These are phyloP conservation scores for Torymus aiolomorphi DNA, from an alignment of 2,888 invertebrate species.

Conservation along the genomic window DNA sequence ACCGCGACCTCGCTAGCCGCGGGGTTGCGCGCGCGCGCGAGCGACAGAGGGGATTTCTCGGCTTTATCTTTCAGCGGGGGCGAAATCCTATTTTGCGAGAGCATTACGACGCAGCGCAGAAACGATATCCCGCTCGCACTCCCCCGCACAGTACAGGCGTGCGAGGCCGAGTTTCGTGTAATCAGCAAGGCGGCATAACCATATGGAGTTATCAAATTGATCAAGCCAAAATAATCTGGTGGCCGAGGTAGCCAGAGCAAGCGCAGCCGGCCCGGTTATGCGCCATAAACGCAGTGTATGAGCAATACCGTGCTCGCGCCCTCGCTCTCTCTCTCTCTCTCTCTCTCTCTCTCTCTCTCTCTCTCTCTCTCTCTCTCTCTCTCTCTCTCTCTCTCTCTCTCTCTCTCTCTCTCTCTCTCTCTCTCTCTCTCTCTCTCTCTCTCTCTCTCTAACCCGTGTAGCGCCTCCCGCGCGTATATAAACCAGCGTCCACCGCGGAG, in stretches of 20 bases:
- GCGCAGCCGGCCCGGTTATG: conserved; percentile 70
- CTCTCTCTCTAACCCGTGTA: conserved; percentile 69
- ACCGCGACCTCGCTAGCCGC: not conserved
- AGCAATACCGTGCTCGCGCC: conserved; percentile 68
- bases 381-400: conserved; percentile 62
- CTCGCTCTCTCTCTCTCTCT: too few relatives aligned
- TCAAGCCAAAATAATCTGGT: conserved; percentile 75
- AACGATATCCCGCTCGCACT: conserved; percentile 55
- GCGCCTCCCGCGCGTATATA: conserved; percentile 60
- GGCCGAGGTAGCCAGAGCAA: conserved; percentile 62
- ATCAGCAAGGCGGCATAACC: conserved; percentile 71
- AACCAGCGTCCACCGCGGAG: conserved; percentile 63
- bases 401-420: conserved; percentile 62
- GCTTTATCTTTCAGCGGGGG: conserved; percentile 36
- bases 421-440: conserved; percentile 54
- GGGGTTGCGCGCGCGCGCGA: not conserved
- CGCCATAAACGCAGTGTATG: conserved; percentile 75
- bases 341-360: conserved; percentile 62
- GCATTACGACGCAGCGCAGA: conserved; percentile 46
- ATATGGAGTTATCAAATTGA: conserved; percentile 75
- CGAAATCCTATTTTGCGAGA: conserved; percentile 59
- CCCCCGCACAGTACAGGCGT: not conserved
- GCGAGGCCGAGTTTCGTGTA: conserved; percentile 61
- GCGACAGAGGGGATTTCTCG: conserved; percentile 17
- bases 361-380: conserved; percentile 62